phyloP scores from a whole-genome alignment of 2,888 invertebrate species.

The Cephus nigrinus region DNA sequence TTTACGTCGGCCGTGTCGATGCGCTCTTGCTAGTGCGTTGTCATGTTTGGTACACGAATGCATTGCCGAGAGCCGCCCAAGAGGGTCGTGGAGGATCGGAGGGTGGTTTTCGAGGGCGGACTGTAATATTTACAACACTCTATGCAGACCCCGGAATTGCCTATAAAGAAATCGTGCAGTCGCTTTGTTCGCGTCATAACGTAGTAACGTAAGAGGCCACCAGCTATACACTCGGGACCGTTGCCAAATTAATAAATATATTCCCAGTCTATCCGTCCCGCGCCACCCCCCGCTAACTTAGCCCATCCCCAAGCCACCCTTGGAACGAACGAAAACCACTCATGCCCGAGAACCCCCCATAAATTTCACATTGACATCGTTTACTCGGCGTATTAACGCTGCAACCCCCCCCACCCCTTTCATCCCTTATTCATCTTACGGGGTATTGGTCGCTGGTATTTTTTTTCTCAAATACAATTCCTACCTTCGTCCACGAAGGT shows the following conservation, averaged over 20 bases:
- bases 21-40: too few species aligned
- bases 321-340: conserved; percentile 20
- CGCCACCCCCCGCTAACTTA: background rate
- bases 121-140: conserved; percentile 61
- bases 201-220: conserved; percentile 60
- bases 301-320: conserved; percentile 10
- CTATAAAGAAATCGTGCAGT: conserved; percentile 65
- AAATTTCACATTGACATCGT: conserved; percentile 53
- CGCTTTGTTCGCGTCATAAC: conserved; percentile 66
- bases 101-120: conserved; percentile 11
- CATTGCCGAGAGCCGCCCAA: conserved; percentile 8
- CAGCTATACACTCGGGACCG: conserved; percentile 57
- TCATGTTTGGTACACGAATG: too few species aligned
- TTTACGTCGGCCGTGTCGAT: background rate
- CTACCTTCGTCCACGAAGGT: too few species aligned
- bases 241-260: conserved; percentile 66
- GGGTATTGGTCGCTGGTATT: too few species aligned
- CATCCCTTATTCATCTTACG: too few species aligned
- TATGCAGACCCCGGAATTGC: conserved; percentile 63
- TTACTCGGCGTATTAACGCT: conserved; percentile 22
- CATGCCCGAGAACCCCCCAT: conserved; percentile 33
- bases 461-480: too few species aligned
- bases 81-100: conserved; percentile 14
- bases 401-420: too few species aligned
- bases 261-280: conserved; percentile 51